Conservation (phyloP, 2,113 vertebrate species). For the Bambusicola thoracicus region DNA sequence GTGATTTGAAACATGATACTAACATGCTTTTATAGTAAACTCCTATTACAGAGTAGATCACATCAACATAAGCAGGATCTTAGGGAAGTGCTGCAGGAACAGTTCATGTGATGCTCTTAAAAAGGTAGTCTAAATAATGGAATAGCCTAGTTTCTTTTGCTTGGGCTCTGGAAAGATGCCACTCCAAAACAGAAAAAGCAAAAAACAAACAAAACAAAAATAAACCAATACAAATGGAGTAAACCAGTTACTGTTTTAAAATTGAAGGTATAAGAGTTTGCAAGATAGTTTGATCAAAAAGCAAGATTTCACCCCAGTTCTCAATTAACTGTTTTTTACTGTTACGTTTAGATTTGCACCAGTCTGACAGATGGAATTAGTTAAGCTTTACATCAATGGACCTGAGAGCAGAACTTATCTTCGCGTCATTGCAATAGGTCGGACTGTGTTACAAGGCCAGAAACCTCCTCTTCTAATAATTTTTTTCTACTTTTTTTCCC, state of each 20-base stretch:
- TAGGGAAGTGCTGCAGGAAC: not conserved
- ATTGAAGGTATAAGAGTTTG: not conserved
- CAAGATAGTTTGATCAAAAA: not conserved
- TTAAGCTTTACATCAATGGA: constrained; percentile 8
- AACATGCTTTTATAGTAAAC: not conserved
- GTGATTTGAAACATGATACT: constrained; percentile 40
- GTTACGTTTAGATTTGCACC: not conserved
- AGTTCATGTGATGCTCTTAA: not conserved
- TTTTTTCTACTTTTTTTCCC: accelerated
- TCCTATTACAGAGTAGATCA: constrained; percentile 29
- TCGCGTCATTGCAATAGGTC: not conserved
- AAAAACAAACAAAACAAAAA: not conserved
- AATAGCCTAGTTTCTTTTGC: not conserved
- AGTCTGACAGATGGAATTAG: constrained; percentile 5
- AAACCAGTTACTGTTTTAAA: not conserved
- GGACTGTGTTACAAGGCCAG: not conserved
- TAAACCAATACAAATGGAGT: not conserved
- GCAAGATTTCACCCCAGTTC: no score
- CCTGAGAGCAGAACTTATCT: not conserved
- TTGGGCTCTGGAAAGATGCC: not conserved
- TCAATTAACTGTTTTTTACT: not conserved
- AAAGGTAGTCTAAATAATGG: not conserved
- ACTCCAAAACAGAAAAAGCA: not conserved
- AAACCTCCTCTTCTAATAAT: not conserved
- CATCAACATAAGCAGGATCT: constrained; percentile 5